Conservation (phyloP, 2,797 vertebrate species). For the Galagoides demidoff region DNA sequence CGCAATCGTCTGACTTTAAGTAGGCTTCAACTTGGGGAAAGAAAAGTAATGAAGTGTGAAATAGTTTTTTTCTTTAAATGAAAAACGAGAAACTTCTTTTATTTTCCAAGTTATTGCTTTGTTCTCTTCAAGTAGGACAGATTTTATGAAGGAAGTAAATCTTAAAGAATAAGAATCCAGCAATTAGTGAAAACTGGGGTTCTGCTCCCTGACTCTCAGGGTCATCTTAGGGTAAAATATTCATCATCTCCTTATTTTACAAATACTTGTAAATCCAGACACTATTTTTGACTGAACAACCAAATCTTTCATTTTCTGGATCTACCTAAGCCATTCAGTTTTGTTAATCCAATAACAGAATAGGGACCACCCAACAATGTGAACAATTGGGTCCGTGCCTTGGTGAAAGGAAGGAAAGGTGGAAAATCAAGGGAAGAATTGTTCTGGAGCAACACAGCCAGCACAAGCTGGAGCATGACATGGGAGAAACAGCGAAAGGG, state of each 20-base stretch:
- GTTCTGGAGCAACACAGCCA: not conserved
- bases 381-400: not conserved
- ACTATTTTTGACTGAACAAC: not conserved
- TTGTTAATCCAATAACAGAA: not conserved
- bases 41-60: slow-evolving; percentile 75
- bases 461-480: not conserved
- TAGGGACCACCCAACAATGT: not conserved
- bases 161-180: not conserved
- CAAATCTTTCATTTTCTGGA: slow-evolving; percentile 12
- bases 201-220: not conserved
- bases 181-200: not conserved
- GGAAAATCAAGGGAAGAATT: not conserved
- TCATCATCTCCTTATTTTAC: not conserved
- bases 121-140: slow-evolving; percentile 45
- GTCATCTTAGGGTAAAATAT: not conserved
- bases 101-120: slow-evolving; percentile 71
- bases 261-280: not conserved
- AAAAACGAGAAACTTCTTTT: slow-evolving; percentile 43
- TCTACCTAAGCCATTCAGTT: not conserved
- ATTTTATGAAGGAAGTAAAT: slow-evolving; percentile 15
- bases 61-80: slow-evolving; percentile 60
- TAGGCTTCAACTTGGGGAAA: slow-evolving; percentile 59
- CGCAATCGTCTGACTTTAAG: slow-evolving; percentile 54
- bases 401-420: not conserved
- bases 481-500: not conserved